Base-by-base conservation (phyloP, 2,797 vertebrate species). In the Sus cebifrons region DNA sequence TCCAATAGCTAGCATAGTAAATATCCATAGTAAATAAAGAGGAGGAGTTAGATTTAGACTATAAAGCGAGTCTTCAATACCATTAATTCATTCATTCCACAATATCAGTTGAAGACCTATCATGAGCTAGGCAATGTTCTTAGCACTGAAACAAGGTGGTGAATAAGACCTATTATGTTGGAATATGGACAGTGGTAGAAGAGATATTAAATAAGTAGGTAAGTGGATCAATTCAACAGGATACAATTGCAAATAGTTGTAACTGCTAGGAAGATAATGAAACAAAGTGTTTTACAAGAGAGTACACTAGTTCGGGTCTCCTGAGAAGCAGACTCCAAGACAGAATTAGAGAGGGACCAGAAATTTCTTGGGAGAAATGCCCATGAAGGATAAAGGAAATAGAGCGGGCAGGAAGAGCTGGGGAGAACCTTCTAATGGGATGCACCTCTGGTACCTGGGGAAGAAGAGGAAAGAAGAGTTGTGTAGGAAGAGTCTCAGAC, bases 221-320 rank as follows among this genome's bases (percentile, higher is more conserved):
- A 95, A 91, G 21, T 29, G 62, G 65, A 90, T 56, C 62, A 85
- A n/a, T 84, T 78, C 86, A 86, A 40, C 73, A 13, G 20, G 67
- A 79, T 88, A 58, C 56, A 89, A 64, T 91, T 87, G 27, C 70
- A 70, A 82, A 52, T 17, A 84, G 9, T 65, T 67, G 0, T 78
- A 78, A 56, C 17, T 86, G 32, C 54, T 49, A 56, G 71, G 36
- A 92, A 88, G 44, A 29, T 65, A 70, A 85, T 21, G 6, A 56
- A 83, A 64, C 20, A 62, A 20, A 73, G 14, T 85, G n/a, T 68
- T 82, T 78, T 87, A 27, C 3, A 16, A 86, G 58, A 88, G 4
- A 71, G 21, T 70, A 10, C 12, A 86, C 32, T 25, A 32, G n/a
- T 52, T 83, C 29, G 67, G 23, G 54, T 21, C 14, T 90, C 87